Percentiles rank a stretch among this genome's conserved stretches.
Evolutionary conservation across 2,888 invertebrate species (phyloP).

Genomic region (Sialis lutaria): DNA sequence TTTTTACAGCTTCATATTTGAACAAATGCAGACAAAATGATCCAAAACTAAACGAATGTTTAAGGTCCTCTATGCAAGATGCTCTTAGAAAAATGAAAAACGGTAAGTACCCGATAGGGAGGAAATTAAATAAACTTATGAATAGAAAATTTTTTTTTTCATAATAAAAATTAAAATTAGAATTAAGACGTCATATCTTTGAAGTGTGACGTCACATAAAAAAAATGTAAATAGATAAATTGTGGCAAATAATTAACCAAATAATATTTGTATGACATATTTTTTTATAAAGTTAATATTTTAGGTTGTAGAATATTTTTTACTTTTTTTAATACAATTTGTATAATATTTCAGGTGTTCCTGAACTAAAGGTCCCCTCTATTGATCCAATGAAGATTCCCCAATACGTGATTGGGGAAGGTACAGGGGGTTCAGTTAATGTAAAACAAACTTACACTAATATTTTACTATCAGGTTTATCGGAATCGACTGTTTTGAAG

Average conservation of each 20-base stretch:
- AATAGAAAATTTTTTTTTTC: neutral
- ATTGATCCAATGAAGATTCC: conserved; percentile 26
- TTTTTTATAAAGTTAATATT: neutral
- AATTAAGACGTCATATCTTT: too few species aligned
- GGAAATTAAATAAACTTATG: neutral
- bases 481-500: conserved; percentile 39
- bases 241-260: too few species aligned
- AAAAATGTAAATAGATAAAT: too few species aligned
- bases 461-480: conserved; percentile 46
- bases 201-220: too few species aligned
- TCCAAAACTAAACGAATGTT: conserved; percentile 35
- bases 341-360: conserved; percentile 17
- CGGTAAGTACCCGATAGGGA: conserved; percentile 26
- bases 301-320: neutral
- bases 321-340: neutral
- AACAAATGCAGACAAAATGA: conserved; percentile 35
- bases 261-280: neutral
- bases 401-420: conserved; percentile 25
- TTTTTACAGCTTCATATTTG: conserved; percentile 20
- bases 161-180: neutral
- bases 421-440: conserved; percentile 40
- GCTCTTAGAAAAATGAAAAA: conserved; percentile 35
- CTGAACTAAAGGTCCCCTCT: conserved; percentile 20
- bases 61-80: conserved; percentile 35
- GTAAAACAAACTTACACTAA: conserved; percentile 48